Evolutionary conservation across 2,888 invertebrate species (phyloP).

Genomic region (Tenthredo mesomela): DNA sequence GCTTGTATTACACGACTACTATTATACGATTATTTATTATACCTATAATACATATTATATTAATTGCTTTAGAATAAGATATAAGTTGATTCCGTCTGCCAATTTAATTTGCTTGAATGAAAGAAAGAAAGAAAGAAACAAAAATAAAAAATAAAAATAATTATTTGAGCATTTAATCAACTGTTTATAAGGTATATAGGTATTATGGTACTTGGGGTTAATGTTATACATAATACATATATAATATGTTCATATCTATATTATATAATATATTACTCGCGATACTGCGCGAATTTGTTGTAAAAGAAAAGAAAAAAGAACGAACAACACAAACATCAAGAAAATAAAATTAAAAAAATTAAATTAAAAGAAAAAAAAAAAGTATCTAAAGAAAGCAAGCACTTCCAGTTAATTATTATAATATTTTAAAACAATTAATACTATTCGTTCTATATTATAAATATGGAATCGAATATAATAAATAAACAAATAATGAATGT

Average conservation of each 20-base stretch:
- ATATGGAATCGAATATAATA: conserved; percentile 20
- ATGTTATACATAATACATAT: conserved; percentile 21
- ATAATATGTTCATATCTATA: conserved; percentile 39
- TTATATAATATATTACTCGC: neutral
- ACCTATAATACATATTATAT: neutral
- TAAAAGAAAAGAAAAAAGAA: neutral
- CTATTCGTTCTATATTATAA: conserved; percentile 22
- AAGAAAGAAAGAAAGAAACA: no score
- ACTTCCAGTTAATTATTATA: conserved; percentile 45
- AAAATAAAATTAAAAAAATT: neutral
- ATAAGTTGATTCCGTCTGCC: conserved; percentile 38
- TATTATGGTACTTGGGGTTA: conserved; percentile 40
- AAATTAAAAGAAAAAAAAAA: neutral
- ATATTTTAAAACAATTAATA: conserved; percentile 27
- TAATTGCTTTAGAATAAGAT: conserved; percentile 24
- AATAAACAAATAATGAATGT: conserved; percentile 45
- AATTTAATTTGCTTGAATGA: conserved; percentile 6
- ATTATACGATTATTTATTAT: neutral
- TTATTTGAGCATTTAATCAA: neutral
- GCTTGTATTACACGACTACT: neutral
- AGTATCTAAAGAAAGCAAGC: conserved; percentile 26
- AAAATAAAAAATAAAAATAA: neutral
- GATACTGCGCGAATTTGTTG: neutral
- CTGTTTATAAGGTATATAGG: neutral
- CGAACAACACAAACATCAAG: neutral